Evolutionary conservation across 2,113 vertebrate genomes (phyloP), one percentile per base, ranked within the genome.

Genomic region (Mormyrus lacerda): DNA sequence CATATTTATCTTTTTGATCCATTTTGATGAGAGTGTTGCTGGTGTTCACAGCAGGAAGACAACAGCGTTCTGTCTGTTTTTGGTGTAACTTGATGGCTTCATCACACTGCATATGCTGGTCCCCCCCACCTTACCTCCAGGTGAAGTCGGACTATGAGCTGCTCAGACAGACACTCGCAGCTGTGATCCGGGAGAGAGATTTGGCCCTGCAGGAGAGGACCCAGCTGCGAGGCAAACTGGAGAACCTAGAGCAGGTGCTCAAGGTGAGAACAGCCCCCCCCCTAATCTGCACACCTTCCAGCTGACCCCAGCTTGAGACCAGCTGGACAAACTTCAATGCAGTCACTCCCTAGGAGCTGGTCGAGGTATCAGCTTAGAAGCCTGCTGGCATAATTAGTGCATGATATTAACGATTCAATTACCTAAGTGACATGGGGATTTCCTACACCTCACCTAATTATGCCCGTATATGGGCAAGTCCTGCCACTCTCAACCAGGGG

Each of bases 161-260:
- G 84, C 96, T 96, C 91, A 93, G 93, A 93, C 95, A 95, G 95
- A 90, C 91, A 91, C 96, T 97, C 88, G 91, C 95, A 88, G 89
- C 94, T 93, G 97, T 98, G 96, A 97, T 96, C 93, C 91, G 95
- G 91, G 97, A 97, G 92, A 95, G 96, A 93, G 95, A 97, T 96
- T 97, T 96, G 96, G 97, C 97, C 91, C 91, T 97, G 94, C 95
- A 94, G 96, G 96, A 97, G 94, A 98, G 95, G 92, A 95, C 93
- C 92, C 96, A 96, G 96, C 97, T 97, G 96, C 97, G 94, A 97
- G 97, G 94, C 98, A 99, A 99, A 96, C 98, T 99, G 98, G 98
- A 99, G 98, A 99, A 99, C 97, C 93, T 99, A 96, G 98, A 99
- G 96, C 98, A 99, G 96, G 98, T 98, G 97, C 97, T 99, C 93